These are phyloP conservation scores for Drosophila maculinotata DNA, from an alignment of 2,888 invertebrate species.

Conservation along the genomic window DNA sequence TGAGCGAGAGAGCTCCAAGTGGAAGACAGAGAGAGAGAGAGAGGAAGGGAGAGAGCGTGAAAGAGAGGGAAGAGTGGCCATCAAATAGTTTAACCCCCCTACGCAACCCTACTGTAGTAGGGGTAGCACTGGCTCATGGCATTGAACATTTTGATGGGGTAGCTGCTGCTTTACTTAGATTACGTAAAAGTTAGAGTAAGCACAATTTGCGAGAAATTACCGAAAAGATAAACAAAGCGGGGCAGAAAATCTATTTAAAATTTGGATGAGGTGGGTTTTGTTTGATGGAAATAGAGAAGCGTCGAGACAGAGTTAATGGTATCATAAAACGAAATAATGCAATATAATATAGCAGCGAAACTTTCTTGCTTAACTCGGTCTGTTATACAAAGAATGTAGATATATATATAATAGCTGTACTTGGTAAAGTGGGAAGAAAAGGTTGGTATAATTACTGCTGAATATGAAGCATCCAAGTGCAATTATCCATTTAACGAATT, in stretches of 20 bases:
- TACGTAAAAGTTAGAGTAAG: conserved; percentile 8
- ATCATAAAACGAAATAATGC: no score
- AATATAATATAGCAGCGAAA: background rate
- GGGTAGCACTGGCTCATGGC: no score
- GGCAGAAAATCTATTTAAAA: conserved; percentile 12
- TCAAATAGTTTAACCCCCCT: conserved; percentile 12
- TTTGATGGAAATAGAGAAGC: background rate
- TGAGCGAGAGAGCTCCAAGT: conserved; percentile 33
- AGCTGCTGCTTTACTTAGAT: conserved; percentile 1
- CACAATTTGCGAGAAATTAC: conserved; percentile 17
- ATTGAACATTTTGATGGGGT: background rate
- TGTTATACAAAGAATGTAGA: no score
- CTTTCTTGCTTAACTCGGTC: no score
- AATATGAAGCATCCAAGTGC: no score
- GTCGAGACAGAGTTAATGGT: conserved; percentile 2
- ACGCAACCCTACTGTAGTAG: background rate
- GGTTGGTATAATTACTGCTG: no score
- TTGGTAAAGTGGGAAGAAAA: no score
- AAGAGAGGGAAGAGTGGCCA: background rate
- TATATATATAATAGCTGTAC: no score
- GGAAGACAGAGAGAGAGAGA: background rate
- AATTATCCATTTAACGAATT: no score
- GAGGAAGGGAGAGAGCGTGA: background rate
- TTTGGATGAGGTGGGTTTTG: background rate
- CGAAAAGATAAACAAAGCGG: conserved; percentile 18